Evolutionary conservation across 2,888 invertebrate genomes (phyloP).

Genomic region (Drosophila aldrichi): DNA sequence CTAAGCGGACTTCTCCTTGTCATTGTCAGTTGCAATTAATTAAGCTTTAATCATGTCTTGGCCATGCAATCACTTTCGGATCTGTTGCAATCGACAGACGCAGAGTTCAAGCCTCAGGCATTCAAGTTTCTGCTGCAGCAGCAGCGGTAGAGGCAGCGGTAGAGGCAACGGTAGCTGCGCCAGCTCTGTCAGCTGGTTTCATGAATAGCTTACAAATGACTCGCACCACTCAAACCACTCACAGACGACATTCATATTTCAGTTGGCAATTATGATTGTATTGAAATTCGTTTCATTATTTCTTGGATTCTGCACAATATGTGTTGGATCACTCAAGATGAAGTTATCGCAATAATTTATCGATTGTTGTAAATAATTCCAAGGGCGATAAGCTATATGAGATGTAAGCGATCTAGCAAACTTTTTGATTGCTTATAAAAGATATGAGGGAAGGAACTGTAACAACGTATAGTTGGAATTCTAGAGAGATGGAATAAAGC

Average conservation of each 20-base stretch:
- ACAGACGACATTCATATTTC: slow-evolving; percentile 13
- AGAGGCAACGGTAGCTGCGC: background rate
- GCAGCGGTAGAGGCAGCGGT: background rate
- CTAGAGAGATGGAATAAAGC: background rate
- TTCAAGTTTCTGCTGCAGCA: slow-evolving; percentile 28
- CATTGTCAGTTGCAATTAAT: slow-evolving; percentile 64
- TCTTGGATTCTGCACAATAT: slow-evolving; percentile 5
- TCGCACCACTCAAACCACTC: slow-evolving; percentile 14
- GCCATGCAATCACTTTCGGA: slow-evolving; percentile 57
- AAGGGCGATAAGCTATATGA: background rate
- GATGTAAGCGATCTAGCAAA: background rate
- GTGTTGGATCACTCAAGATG: background rate
- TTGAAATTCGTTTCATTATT: slow-evolving; percentile 14
- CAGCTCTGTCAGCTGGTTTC: background rate
- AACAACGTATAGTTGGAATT: too few species aligned
- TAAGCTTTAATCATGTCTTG: slow-evolving; percentile 75
- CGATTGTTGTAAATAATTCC: background rate
- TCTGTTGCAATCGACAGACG: slow-evolving; percentile 46
- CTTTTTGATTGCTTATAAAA: too few species aligned
- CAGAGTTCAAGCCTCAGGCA: slow-evolving; percentile 31
- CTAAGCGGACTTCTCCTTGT: slow-evolving; percentile 49
- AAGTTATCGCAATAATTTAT: background rate
- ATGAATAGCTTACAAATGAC: slow-evolving; percentile 30
- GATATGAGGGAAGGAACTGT: background rate
- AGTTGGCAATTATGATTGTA: slow-evolving; percentile 17